phyloP scores from a whole-genome alignment of 2,113 vertebrate genomes.

The Ailurus styani region DNA sequence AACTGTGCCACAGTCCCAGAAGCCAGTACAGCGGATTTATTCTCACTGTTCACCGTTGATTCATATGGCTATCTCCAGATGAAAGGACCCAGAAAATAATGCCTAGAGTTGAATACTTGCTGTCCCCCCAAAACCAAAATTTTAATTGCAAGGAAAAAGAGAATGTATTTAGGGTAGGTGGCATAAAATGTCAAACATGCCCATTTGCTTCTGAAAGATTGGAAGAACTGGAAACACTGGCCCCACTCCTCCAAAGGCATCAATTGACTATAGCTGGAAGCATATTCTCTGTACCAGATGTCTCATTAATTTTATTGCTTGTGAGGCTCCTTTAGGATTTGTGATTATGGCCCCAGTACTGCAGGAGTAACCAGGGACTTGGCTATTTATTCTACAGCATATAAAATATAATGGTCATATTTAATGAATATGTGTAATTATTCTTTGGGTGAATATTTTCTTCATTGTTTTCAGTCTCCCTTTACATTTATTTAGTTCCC shows the following conservation, averaged over 20 bases:
- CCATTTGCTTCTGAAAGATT: not conserved
- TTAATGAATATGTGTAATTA: not conserved
- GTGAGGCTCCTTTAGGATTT: not conserved
- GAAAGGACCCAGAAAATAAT: not conserved
- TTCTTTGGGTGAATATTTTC: not conserved
- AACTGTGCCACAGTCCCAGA: not conserved
- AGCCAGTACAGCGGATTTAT: not conserved
- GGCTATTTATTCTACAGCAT: not conserved
- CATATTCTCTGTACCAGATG: not conserved
- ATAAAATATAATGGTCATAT: not conserved
- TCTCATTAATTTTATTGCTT: not conserved
- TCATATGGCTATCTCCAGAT: not conserved
- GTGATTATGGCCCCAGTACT: not conserved
- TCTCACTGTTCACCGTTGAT: not conserved
- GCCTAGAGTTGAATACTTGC: not conserved
- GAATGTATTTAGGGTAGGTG: not conserved
- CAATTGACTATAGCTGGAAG: not conserved
- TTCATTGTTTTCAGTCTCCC: not conserved
- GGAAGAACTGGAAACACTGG: not conserved
- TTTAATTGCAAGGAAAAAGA: not conserved
- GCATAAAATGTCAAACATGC: not conserved
- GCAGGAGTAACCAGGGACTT: not conserved
- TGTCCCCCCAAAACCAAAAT: not conserved
- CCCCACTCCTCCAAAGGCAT: not conserved
- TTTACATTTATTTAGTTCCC: not conserved